A percentile compares a stretch with the other conserved stretches of the same genome.
phyloP scores from a whole-genome alignment of 2,113 vertebrate genomes.

The Chinchilla lanigera region DNA sequence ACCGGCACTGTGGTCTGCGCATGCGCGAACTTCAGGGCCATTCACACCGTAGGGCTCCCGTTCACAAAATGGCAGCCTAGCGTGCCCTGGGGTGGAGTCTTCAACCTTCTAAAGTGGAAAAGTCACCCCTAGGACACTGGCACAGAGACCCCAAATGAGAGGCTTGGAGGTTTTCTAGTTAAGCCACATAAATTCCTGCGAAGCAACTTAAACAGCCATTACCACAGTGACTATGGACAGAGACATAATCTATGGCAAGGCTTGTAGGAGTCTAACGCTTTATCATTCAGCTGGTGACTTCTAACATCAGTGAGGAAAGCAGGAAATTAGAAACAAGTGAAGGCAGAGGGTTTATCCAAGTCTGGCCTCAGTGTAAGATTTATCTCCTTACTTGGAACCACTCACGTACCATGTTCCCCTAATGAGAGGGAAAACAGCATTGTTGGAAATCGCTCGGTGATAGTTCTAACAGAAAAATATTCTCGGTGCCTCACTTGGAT shows the following conservation, averaged over 20 bases:
- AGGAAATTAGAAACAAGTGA: background rate
- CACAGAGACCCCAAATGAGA: background rate
- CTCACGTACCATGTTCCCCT: background rate
- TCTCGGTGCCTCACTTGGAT: background rate
- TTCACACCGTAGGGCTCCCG: background rate
- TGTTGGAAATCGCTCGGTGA: background rate
- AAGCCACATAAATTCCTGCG: background rate
- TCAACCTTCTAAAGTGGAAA: too few species aligned
- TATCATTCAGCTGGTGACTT: too few species aligned
- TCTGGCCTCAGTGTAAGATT: background rate
- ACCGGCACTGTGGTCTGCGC: background rate
- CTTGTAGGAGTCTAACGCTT: background rate
- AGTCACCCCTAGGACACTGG: background rate
- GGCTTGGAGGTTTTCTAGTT: background rate
- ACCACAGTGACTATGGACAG: background rate
- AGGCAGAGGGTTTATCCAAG: background rate
- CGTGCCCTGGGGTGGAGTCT: background rate
- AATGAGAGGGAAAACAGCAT: background rate
- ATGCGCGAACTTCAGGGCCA: background rate
- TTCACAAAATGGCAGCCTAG: background rate
- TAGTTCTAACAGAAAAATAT: background rate
- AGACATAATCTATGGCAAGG: background rate
- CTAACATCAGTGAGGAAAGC: background rate
- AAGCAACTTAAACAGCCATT: background rate
- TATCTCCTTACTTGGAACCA: background rate